These are phyloP conservation scores for Nyctereutes procyonoides DNA, from an alignment of 2,113 vertebrate genomes.

Conservation along the genomic window DNA sequence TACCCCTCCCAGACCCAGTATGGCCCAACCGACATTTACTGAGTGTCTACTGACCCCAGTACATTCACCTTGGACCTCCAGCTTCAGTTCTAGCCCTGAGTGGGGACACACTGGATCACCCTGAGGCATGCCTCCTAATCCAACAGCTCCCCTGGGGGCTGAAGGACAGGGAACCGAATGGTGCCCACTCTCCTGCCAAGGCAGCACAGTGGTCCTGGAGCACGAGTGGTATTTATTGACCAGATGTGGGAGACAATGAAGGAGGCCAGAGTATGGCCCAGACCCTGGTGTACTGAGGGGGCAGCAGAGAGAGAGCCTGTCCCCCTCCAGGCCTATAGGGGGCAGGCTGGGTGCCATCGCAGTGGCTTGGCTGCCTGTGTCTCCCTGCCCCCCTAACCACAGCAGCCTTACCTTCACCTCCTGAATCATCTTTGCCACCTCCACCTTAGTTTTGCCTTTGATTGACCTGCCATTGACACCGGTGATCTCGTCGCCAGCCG, in stretches of 20 bases:
- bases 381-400: not conserved
- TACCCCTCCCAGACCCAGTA: not conserved
- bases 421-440: slow-evolving; percentile 99
- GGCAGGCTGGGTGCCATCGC: not conserved
- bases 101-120: not conserved
- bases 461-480: slow-evolving; percentile 97
- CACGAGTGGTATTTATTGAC: not conserved
- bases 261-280: not conserved
- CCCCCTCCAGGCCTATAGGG: not conserved
- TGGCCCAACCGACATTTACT: not conserved
- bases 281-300: rapidly evolving
- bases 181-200: not conserved
- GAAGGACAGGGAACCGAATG: not conserved
- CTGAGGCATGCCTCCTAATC: not conserved
- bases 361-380: not conserved
- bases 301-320: rapidly evolving
- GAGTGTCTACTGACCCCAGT: not conserved
- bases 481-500: slow-evolving; percentile 97
- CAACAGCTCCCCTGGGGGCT: not conserved
- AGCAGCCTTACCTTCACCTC: slow-evolving; percentile 93
- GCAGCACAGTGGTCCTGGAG: not conserved
- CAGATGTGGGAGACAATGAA: rapidly evolving
- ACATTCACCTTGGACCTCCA: not conserved
- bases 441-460: slow-evolving; percentile 98
- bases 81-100: not conserved